Base-by-base conservation (phyloP, 2,888 invertebrate genomes). In the Agrochola litura region DNA sequence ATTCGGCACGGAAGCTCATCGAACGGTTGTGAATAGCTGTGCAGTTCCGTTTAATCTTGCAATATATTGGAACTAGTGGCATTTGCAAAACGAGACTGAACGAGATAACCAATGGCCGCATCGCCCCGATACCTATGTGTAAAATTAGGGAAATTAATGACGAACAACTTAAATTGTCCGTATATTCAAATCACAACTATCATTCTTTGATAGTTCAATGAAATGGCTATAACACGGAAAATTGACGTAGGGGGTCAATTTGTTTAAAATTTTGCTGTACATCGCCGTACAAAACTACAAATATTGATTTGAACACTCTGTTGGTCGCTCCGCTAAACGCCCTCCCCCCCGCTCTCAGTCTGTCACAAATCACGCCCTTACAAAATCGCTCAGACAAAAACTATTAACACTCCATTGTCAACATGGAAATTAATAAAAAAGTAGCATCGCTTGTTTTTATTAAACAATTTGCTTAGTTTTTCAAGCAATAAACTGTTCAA, bases 371-470 rank as follows among this genome's bases (percentile, higher is more conserved):
- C 25, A 41, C 49, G 52, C 41, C 43, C 37, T 61, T 8, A 64
- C 22, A 58, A 60, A n/a, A 65, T 37, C 16, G 4, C n/a, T 37
- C 46, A 70, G 60, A 66, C 65, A 49, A 19, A 79, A 65, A 22
- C 71, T 43, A 65, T 65, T 54, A 73, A 83, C n/a, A 77, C 69
- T 77, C 65, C 54, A 43, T 56, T 19, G 46, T 66, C 58, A 73
- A 30, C 56, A 76, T 61, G 19, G 2, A 71, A 64, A 68, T 68
- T 71, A 16, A 60, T 41, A 79, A 73, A 68, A 67, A 71, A 71
- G 22, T n/a, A 49, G 6, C 54, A 30, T 52, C 22, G 37, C 46
- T 60, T 52, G 72, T 54, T 69, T 69, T 65, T 80, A 76, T 73
- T 76, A 80, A 84, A 76, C 43, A 58, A 10, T 52, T 71, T 46